Evolutionary conservation across 2,888 invertebrate genomes (phyloP), one percentile per base, ranked within the genome.

Genomic region (Melanargia galathea): DNA sequence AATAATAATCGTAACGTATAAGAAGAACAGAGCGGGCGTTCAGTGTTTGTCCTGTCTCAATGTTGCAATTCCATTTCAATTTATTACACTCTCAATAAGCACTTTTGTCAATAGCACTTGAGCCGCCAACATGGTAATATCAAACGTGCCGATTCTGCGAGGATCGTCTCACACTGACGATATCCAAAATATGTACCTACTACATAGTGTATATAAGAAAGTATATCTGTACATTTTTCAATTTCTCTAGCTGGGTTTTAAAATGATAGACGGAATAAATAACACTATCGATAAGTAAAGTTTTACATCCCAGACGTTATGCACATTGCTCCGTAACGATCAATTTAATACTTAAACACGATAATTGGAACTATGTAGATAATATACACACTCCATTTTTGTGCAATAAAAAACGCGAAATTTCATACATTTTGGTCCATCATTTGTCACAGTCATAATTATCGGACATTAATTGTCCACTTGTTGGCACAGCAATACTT

Each of bases 51-150:
- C 57, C 22, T 24, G 45, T 52, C 57, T 57, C 61, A 61, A 61
- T 61, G 60, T 54, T 57, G 70, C 70, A 71, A 71, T 60, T 70
- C 66, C 70, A 64, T 68, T 66, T 56, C 40, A 56, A 68, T 65
- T 65, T 65, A 67, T 67, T 68, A 64, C 57, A 64, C 64, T 60
- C 68, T 68, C 60, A 63, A 64, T 64, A 65, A 62, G 65, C 43
- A 52, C 52, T 63, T 54, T 58, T 64, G 62, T 68, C 65, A 62
- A 68, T 55, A 56, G 54, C 61, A 51, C 63, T 63, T 61, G 59
- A 49, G 20, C 24, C 55, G 26, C 40, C 40, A 40, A 43, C 33
- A 35, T 8, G 52, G n/a, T 20, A 18, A 40, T 60, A 61, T 68
- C 68, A 62, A 66, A 63, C 30, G 64, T 56, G 45, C 66, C 59